These are phyloP conservation scores for Rhinopithecus roxellana DNA, from an alignment of 2,113 vertebrate species.

Conservation along the genomic window DNA sequence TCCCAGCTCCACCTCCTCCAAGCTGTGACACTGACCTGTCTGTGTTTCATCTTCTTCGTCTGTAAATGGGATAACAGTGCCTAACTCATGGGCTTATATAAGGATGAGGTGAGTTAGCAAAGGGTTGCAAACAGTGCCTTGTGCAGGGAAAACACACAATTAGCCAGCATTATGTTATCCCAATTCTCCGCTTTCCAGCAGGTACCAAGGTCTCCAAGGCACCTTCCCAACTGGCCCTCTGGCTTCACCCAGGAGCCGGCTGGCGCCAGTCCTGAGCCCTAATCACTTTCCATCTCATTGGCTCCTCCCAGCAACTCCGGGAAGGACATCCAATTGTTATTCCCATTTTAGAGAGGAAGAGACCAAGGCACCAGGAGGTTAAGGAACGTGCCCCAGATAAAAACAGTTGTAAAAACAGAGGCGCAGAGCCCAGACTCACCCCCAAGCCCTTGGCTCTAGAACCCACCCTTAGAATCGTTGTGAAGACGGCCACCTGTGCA, in stretches of 20 bases:
- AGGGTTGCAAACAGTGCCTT: rapidly evolving
- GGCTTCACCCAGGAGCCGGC: neutral
- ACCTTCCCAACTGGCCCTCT: neutral
- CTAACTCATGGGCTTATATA: neutral
- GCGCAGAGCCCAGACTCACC: neutral
- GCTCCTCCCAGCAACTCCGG: neutral
- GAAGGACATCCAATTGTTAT: rapidly evolving
- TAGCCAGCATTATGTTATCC: rapidly evolving
- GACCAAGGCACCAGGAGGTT: neutral
- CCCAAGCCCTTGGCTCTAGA: neutral
- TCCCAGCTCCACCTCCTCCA: neutral
- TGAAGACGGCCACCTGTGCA: rapidly evolving
- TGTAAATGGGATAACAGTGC: rapidly evolving
- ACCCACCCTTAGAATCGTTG: rapidly evolving
- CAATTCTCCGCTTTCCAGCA: rapidly evolving
- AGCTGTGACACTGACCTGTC: neutral
- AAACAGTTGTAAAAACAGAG: no score
- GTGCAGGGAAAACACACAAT: rapidly evolving
- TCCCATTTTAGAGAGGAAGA: neutral
- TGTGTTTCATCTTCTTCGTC: neutral
- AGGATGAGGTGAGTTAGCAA: rapidly evolving
- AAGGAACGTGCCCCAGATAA: neutral
- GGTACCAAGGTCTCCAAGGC: neutral
- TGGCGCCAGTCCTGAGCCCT: no score
- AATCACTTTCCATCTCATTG: neutral